Evolutionary conservation across 2,797 vertebrate genomes (phyloP).

Genomic region (Lagocephalus sceleratus): DNA sequence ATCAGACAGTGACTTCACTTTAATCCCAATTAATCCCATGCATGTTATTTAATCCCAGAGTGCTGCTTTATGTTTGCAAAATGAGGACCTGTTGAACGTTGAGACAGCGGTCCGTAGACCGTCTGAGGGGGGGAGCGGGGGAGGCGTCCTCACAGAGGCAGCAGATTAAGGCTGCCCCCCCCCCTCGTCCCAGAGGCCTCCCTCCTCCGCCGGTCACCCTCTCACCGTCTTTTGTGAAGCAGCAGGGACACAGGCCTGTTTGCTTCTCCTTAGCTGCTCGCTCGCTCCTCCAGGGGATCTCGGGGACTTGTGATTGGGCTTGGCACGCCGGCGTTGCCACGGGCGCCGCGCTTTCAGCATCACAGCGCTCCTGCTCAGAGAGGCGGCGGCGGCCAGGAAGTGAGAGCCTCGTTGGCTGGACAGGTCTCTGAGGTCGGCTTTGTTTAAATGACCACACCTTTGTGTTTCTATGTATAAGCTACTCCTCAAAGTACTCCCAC

Average conservation of each 20-base stretch:
- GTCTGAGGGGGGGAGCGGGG: too few species aligned
- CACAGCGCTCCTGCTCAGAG: conserved; percentile 37
- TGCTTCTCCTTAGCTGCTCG: conserved; percentile 65
- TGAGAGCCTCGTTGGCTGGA: background rate
- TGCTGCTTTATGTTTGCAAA: too few species aligned
- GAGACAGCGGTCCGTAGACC: too few species aligned
- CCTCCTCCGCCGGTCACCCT: conserved; percentile 14
- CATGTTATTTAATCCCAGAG: too few species aligned
- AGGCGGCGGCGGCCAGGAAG: conserved; percentile 40
- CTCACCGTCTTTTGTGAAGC: conserved; percentile 40
- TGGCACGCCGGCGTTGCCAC: conserved; percentile 71
- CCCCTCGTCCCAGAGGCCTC: conserved; percentile 21
- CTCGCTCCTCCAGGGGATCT: conserved; percentile 53
- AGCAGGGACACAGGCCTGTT: conserved; percentile 57
- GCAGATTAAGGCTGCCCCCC: conserved; percentile 16
- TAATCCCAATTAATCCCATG: too few species aligned
- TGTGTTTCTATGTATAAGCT: too few species aligned
- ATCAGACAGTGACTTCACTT: too few species aligned
- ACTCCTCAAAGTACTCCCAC: too few species aligned
- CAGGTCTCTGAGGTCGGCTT: background rate
- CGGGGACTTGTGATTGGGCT: conserved; percentile 68
- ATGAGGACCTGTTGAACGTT: too few species aligned
- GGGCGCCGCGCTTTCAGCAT: conserved; percentile 59
- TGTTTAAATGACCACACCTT: conserved; percentile 47
- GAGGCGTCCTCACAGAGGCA: conserved; percentile 2